Evolutionary conservation across 92 coral and sea anemone genomes (phyloP).

Genomic region (Heliopora coerulea): DNA sequence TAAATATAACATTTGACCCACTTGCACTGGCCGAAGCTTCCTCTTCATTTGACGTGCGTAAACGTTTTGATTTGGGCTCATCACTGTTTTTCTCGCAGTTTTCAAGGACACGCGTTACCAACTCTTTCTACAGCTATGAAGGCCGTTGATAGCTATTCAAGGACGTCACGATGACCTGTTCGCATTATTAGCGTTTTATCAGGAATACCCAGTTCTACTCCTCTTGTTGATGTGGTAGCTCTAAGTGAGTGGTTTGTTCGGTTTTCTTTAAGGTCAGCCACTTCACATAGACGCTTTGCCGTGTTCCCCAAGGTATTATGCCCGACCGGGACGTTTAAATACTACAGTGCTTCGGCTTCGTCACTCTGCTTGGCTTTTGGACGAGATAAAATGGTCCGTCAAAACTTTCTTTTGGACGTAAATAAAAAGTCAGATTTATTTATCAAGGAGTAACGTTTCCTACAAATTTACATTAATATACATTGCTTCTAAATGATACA

Average conservation of each 20-base stretch:
- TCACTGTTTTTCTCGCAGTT: too few species aligned
- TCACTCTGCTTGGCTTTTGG: conserved; percentile 38
- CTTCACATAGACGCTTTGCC: conserved; percentile 15
- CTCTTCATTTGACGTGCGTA: too few species aligned
- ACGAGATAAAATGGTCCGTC: conserved; percentile 42
- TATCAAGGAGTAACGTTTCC: conserved; percentile 9
- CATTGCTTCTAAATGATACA: neutral
- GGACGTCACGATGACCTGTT: conserved; percentile 43
- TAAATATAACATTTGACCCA: too few species aligned
- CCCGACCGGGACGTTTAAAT: conserved; percentile 40
- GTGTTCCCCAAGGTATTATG: conserved; percentile 30
- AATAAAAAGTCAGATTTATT: conserved; percentile 17
- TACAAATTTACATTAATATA: neutral
- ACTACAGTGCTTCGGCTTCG: too few species aligned
- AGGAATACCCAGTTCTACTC: conserved; percentile 32
- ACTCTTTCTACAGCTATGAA: too few species aligned
- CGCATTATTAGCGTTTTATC: conserved; percentile 38
- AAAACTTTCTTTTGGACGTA: conserved; percentile 26
- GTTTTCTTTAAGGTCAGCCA: conserved; percentile 33
- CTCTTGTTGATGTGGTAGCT: conserved; percentile 50
- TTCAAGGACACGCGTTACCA: too few species aligned
- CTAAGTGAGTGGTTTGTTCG: conserved; percentile 31
- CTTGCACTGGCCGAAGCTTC: too few species aligned
- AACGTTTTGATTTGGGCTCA: too few species aligned
- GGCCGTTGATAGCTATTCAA: too few species aligned